Conservation (phyloP, 2,888 invertebrate species). For the Spialia ferax region DNA sequence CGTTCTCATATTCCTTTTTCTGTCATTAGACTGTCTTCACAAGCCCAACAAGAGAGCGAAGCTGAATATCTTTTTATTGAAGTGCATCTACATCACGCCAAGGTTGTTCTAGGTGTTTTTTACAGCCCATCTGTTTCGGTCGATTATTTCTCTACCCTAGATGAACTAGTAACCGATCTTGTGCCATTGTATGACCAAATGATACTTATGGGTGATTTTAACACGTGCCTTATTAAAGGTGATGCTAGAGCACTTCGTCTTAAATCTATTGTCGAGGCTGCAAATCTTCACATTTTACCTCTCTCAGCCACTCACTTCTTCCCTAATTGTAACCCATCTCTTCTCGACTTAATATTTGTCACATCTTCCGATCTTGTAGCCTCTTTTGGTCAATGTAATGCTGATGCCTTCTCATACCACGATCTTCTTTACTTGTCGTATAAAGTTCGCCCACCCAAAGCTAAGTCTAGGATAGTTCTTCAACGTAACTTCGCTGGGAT, state of each 20-base stretch:
- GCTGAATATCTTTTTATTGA: background rate
- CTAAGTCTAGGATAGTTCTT: no score
- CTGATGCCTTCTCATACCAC: no score
- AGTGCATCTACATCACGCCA: background rate
- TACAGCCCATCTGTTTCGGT: background rate
- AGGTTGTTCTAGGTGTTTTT: background rate
- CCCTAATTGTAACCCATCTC: background rate
- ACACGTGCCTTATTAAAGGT: background rate
- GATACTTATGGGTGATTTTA: background rate
- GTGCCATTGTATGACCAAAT: no score
- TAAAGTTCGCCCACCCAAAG: no score
- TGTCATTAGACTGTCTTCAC: background rate
- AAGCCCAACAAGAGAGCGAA: background rate
- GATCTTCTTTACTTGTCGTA: no score
- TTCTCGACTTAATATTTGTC: background rate
- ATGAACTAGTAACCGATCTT: background rate
- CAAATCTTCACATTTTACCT: background rate
- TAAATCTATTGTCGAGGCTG: background rate
- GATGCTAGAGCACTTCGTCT: background rate
- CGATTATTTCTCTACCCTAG: background rate
- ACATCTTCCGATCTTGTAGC: no score
- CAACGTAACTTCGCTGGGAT: no score
- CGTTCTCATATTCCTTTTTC: background rate
- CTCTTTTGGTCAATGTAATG: no score
- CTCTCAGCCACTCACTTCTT: background rate